These are phyloP conservation scores for Apis dorsata DNA, from an alignment of 1,140 invertebrate species.

Conservation along the genomic window DNA sequence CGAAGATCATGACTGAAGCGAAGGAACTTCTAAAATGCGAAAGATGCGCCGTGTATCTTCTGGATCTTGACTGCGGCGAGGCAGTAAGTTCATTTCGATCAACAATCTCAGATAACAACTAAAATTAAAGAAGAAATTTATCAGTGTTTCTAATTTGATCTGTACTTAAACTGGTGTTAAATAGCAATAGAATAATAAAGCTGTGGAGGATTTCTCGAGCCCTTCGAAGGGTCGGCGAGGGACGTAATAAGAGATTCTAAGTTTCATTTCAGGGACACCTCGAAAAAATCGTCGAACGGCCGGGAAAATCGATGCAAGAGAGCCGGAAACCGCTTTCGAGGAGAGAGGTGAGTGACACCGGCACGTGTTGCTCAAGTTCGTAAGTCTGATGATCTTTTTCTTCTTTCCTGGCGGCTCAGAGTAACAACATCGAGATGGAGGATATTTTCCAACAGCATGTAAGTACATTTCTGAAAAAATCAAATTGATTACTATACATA, in stretches of 20 bases:
- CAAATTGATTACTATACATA: too few relatives aligned
- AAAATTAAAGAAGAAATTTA: not conserved
- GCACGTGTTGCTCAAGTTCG: slow-evolving; percentile 59
- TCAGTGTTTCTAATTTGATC: not conserved
- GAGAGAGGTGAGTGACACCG: slow-evolving; percentile 81
- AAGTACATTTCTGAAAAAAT: slow-evolving; percentile 63
- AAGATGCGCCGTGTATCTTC: slow-evolving; percentile 93
- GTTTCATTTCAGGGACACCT: slow-evolving; percentile 86
- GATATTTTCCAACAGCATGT: slow-evolving; percentile 85
- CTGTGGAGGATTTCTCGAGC: not conserved
- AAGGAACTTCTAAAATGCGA: slow-evolving; percentile 95
- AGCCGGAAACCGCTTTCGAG: slow-evolving; percentile 84
- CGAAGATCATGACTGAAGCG: slow-evolving; percentile 98
- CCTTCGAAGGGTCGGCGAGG: not conserved
- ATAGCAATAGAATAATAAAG: too few relatives aligned
- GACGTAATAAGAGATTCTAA: slow-evolving; percentile 21
- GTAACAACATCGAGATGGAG: slow-evolving; percentile 86
- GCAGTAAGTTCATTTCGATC: slow-evolving; percentile 83
- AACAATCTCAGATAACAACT: not conserved
- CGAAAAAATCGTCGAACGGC: slow-evolving; percentile 89
- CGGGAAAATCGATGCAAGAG: slow-evolving; percentile 82
- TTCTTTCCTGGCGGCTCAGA: slow-evolving; percentile 77
- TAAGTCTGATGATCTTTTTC: slow-evolving; percentile 64
- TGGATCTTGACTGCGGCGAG: slow-evolving; percentile 92
- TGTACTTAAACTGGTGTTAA: not conserved